Conservation (phyloP, 2,888 invertebrate species). For the Sminthurinus aureus region DNA sequence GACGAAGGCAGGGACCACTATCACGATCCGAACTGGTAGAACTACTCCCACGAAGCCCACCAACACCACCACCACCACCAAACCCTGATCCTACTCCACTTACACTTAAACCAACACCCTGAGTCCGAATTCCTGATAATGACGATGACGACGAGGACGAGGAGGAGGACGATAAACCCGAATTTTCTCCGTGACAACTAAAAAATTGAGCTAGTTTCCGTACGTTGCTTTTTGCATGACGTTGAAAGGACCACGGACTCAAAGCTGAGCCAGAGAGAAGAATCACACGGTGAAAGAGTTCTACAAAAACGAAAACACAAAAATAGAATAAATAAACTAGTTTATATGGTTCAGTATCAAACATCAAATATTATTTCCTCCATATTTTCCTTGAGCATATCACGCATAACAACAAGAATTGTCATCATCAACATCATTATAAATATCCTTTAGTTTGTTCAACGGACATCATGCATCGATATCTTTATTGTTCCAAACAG, state of each 20-base stretch:
- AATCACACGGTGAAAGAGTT: conserved; percentile 76
- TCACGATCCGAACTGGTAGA: conserved; percentile 45
- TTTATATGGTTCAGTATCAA: not conserved
- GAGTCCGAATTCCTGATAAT: conserved; percentile 19
- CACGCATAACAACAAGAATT: too few species aligned
- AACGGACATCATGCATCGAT: too few species aligned
- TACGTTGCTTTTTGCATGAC: conserved; percentile 56
- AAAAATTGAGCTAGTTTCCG: conserved; percentile 57
- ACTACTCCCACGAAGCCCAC: conserved; percentile 19
- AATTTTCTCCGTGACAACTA: conserved; percentile 49
- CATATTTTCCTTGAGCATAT: too few species aligned
- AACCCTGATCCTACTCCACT: conserved; percentile 23
- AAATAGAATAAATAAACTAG: not conserved
- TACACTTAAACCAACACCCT: conserved; percentile 10
- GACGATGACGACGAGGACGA: not conserved
- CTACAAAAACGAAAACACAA: conserved; percentile 64
- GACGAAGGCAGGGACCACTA: conserved; percentile 57
- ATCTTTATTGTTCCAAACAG: too few species aligned
- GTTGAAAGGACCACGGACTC: conserved; percentile 70
- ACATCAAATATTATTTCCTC: too few species aligned
- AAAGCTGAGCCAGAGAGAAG: conserved; percentile 81
- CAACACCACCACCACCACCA: not conserved
- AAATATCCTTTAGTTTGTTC: too few species aligned
- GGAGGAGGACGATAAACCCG: conserved; percentile 25
- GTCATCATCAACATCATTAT: too few species aligned